phyloP scores from a whole-genome alignment of 92 coral and sea anemone genomes.

The Porites cylindrica region DNA sequence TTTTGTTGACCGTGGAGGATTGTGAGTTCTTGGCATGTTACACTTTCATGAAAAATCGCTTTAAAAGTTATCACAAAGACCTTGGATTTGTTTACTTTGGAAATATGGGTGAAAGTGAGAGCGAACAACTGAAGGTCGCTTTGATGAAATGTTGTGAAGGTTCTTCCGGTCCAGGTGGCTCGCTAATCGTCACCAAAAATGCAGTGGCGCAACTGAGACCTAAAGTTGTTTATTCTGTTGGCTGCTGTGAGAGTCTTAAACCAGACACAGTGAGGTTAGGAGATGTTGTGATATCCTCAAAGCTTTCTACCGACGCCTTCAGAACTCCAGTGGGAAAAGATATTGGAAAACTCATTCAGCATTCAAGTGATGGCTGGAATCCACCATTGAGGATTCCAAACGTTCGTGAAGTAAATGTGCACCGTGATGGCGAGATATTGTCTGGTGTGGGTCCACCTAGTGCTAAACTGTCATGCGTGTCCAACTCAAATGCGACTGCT shows the following conservation, averaged over 20 bases:
- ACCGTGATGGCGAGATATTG: no score
- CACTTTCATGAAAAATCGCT: neutral
- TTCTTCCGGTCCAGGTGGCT: constrained; percentile 14
- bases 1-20: neutral
- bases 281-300: constrained; percentile 18
- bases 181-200: constrained; percentile 17
- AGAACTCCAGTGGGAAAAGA: neutral
- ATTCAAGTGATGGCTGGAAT: no score
- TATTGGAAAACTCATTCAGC: no score
- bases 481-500: no score
- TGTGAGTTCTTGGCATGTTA: neutral
- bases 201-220: constrained; percentile 4
- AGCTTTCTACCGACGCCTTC: neutral
- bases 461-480: no score
- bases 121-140: constrained; percentile 25
- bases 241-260: neutral
- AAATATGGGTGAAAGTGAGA: neutral
- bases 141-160: constrained; percentile 24
- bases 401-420: no score
- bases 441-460: no score
- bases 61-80: constrained; percentile 5
- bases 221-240: neutral
- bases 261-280: constrained; percentile 39
- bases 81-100: constrained; percentile 37
- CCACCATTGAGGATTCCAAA: no score